A percentile compares a stretch with the other conserved stretches of the same genome.
phyloP scores from a whole-genome alignment of 2,797 vertebrate genomes.

The Peromyscus nudipes region DNA sequence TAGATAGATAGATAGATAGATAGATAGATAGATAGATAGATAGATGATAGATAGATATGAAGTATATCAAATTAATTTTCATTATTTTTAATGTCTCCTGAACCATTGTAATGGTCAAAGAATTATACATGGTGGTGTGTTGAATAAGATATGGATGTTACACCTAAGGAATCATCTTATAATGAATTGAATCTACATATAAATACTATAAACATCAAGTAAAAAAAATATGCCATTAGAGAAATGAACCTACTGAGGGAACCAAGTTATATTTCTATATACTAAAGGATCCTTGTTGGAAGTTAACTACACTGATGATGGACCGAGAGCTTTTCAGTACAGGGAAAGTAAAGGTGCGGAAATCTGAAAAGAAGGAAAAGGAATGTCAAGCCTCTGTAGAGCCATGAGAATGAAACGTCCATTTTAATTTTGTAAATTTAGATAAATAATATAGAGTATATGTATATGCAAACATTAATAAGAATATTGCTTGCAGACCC shows the following conservation, averaged over 20 bases:
- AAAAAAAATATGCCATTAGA: neutral
- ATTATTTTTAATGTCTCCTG: constrained; percentile 40
- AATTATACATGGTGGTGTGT: neutral
- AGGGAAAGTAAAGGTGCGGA: neutral
- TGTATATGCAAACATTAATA: neutral
- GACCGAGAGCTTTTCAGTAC: neutral
- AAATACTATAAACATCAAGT: neutral
- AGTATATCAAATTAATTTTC: neutral
- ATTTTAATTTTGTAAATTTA: neutral
- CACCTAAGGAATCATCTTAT: neutral
- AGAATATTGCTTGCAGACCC: neutral
- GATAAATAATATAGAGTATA: neutral
- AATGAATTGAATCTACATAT: neutral
- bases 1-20: too few species aligned
- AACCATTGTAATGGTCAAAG: neutral
- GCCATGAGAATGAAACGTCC: neutral
- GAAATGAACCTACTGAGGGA: neutral
- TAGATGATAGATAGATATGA: neutral
- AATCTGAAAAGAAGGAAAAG: neutral
- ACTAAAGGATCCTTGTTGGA: neutral
- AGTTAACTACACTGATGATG: neutral
- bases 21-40: neutral
- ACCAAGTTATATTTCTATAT: neutral
- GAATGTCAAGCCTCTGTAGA: neutral
- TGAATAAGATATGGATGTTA: neutral